Conservation (phyloP, 2,888 invertebrate genomes). For the Dorcus hopei region DNA sequence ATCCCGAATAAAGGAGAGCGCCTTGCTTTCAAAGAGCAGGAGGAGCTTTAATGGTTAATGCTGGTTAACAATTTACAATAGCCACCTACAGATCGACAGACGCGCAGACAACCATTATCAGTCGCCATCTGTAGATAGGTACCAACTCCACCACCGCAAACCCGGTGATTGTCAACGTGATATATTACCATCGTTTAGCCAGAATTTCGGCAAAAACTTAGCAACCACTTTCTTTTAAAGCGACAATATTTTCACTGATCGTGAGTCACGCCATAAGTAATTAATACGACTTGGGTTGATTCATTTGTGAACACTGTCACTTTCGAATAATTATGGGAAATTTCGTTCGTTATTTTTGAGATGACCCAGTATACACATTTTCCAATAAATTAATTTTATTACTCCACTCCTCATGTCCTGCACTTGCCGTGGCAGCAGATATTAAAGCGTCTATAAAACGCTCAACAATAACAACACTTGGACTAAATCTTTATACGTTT, state of each 20-base stretch:
- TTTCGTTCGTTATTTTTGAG: too few relatives aligned
- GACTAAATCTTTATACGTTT: neutral
- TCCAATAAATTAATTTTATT: too few relatives aligned
- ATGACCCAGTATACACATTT: too few relatives aligned
- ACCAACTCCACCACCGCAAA: slow-evolving; percentile 9
- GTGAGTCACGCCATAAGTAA: too few relatives aligned
- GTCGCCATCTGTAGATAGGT: slow-evolving; percentile 27
- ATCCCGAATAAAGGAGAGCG: neutral
- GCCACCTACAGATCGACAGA: slow-evolving; percentile 21
- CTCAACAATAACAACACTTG: neutral
- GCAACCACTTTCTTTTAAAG: neutral
- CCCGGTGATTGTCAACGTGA: slow-evolving; percentile 14
- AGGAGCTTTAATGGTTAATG: slow-evolving; percentile 17
- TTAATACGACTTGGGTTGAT: too few relatives aligned
- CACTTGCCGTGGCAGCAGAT: neutral
- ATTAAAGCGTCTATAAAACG: neutral
- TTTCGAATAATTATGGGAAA: too few relatives aligned
- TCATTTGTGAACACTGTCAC: too few relatives aligned
- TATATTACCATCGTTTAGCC: neutral
- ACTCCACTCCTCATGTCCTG: too few relatives aligned
- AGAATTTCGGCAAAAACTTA: slow-evolving; percentile 14
- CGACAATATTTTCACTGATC: too few relatives aligned
- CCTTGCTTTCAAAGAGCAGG: slow-evolving; percentile 12
- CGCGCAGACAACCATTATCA: slow-evolving; percentile 21
- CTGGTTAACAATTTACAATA: slow-evolving; percentile 21